Evolutionary conservation across 2,113 vertebrate species (phyloP).

Genomic region (Tiliqua scincoides): DNA sequence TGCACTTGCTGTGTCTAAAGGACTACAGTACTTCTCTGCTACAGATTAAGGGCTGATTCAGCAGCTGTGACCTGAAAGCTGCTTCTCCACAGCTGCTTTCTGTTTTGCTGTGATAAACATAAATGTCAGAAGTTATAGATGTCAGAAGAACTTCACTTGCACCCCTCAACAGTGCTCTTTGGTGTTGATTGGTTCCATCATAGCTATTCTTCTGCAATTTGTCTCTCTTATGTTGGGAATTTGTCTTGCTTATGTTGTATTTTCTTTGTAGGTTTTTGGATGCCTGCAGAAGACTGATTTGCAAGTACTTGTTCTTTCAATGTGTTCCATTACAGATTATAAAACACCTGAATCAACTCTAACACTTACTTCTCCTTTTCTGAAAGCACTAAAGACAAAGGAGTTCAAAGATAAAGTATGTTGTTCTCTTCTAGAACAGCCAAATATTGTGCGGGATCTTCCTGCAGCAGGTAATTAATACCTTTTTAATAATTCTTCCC

Average conservation of each 20-base stretch:
- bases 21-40: background rate
- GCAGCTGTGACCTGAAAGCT: no score
- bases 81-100: background rate
- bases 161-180: background rate
- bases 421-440: constrained; percentile 88
- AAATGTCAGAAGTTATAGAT: background rate
- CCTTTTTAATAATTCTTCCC: rapidly evolving
- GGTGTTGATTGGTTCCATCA: background rate
- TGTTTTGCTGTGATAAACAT: background rate
- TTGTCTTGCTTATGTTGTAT: no score
- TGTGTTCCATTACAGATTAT: constrained; percentile 86
- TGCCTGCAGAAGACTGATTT: constrained; percentile 78
- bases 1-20: background rate
- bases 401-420: constrained; percentile 68
- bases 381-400: constrained; percentile 86
- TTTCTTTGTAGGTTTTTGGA: constrained; percentile 83
- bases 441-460: constrained; percentile 90
- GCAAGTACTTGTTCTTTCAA: constrained; percentile 86
- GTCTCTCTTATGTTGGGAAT: background rate
- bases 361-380: constrained; percentile 82
- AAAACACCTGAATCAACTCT: constrained; percentile 84
- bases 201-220: background rate
- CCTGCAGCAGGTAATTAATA: constrained; percentile 87
- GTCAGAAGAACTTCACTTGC: background rate
- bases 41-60: background rate